A percentile compares a stretch with the other conserved stretches of the same genome.
Evolutionary conservation across 2,888 invertebrate genomes (phyloP).

Genomic region (Caenorhabditis panamensis): DNA sequence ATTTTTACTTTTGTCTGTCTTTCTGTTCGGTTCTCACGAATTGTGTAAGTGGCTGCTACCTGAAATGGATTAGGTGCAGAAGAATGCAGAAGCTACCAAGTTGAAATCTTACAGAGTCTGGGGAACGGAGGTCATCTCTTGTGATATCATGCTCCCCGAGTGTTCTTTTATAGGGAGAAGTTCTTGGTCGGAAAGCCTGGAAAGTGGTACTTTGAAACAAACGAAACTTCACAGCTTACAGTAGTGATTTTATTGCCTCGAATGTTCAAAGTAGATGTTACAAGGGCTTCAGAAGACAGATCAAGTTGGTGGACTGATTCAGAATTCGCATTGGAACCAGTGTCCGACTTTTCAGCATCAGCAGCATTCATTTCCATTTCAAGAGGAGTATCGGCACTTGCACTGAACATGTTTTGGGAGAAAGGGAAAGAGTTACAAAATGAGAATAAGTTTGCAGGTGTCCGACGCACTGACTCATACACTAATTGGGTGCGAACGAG

Average conservation of each 20-base stretch:
- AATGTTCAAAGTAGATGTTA: conserved; percentile 51
- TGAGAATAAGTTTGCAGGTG: not conserved
- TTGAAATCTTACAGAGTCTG: conserved; percentile 54
- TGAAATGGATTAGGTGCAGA: too few relatives aligned
- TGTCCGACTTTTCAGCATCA: conserved; percentile 11
- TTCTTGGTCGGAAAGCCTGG: conserved; percentile 51
- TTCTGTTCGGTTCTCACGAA: conserved; percentile 60
- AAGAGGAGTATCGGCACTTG: conserved; percentile 5
- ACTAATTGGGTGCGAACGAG: conserved; percentile 32
- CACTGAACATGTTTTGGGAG: conserved; percentile 12
- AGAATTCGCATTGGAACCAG: conserved; percentile 25
- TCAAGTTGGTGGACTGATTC: conserved; percentile 52
- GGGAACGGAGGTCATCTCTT: conserved; percentile 43
- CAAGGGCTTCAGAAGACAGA: conserved; percentile 44
- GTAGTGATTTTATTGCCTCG: conserved; percentile 47
- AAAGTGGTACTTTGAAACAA: not conserved
- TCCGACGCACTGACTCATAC: conserved; percentile 14
- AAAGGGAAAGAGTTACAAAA: not conserved
- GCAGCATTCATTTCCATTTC: conserved; percentile 2
- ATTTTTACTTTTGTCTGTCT: conserved; percentile 67
- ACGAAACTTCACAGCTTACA: not conserved
- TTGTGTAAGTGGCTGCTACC: conserved; percentile 60
- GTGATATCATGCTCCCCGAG: conserved; percentile 18
- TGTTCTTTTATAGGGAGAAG: conserved; percentile 39
- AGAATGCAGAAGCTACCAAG: too few relatives aligned